phyloP scores from a whole-genome alignment of 2,113 vertebrate species.

The Austrofundulus limnaeus region DNA sequence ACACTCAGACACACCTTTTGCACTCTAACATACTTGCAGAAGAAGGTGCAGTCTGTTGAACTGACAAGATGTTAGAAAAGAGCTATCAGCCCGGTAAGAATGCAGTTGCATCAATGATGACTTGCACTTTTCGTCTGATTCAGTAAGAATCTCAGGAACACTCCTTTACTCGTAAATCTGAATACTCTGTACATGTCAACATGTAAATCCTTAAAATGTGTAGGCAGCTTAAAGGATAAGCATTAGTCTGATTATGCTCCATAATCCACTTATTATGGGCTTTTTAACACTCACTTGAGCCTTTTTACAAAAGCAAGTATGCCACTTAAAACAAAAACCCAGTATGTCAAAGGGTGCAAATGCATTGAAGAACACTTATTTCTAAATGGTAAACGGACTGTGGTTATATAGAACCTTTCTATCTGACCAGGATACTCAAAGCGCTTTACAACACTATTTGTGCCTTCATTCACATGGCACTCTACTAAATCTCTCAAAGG shows the following conservation, averaged over 20 bases:
- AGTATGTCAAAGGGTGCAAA: not conserved
- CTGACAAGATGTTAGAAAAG: no score
- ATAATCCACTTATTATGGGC: slow-evolving; percentile 9
- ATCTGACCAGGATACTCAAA: no score
- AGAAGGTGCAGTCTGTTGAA: no score
- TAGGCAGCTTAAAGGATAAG: slow-evolving; percentile 7
- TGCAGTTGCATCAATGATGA: no score
- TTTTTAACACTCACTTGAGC: slow-evolving; percentile 2
- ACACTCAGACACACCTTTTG: not conserved
- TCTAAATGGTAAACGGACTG: not conserved
- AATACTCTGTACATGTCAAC: slow-evolving; percentile 2
- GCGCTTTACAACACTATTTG: no score
- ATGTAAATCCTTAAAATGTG: slow-evolving; percentile 5
- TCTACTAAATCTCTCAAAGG: no score
- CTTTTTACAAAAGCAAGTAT: not conserved
- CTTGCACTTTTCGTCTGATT: no score
- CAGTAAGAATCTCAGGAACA: not conserved
- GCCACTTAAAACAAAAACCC: no score
- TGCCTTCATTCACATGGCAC: no score
- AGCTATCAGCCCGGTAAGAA: no score
- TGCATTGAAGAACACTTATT: not conserved
- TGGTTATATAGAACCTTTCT: no score
- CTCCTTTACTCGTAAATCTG: slow-evolving; percentile 6
- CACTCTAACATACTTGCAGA: not conserved
- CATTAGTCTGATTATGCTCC: slow-evolving; percentile 3